A percentile compares a stretch with the other conserved stretches of the same genome.
Conservation (phyloP, 1,140 invertebrate species). For the Archivesica marissinica region DNA sequence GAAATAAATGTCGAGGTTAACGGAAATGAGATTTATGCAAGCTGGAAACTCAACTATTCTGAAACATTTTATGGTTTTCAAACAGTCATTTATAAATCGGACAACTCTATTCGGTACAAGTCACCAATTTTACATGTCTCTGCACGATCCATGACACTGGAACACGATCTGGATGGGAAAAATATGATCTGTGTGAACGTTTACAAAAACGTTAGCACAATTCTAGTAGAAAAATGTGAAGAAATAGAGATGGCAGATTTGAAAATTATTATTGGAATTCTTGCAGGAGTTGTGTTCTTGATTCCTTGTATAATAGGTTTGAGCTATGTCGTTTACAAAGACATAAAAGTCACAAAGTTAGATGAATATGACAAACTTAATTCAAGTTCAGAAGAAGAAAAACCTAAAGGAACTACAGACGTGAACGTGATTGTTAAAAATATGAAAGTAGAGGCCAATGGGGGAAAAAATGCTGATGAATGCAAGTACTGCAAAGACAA, state of each 20-base stretch:
- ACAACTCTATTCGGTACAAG: constrained; percentile 32
- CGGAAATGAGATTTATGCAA: constrained; percentile 12
- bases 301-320: constrained; percentile 69
- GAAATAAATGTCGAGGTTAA: neutral
- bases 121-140: constrained; percentile 55
- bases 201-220: constrained; percentile 8
- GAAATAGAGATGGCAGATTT: constrained; percentile 15
- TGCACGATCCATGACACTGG: constrained; percentile 9
- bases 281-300: constrained; percentile 74
- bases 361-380: constrained; percentile 7
- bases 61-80: constrained; percentile 52
- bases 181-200: constrained; percentile 54
- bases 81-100: constrained; percentile 11
- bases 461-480: neutral
- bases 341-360: constrained; percentile 52
- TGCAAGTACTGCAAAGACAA: neutral
- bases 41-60: constrained; percentile 45
- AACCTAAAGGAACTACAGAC: neutral
- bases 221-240: constrained; percentile 47
- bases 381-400: neutral
- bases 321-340: constrained; percentile 68
- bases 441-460: neutral
- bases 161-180: constrained; percentile 51
- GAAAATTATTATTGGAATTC: constrained; percentile 70
- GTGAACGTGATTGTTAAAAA: neutral